Evolutionary conservation across 2,888 invertebrate genomes (phyloP).

Genomic region (Megamerina dolium): DNA sequence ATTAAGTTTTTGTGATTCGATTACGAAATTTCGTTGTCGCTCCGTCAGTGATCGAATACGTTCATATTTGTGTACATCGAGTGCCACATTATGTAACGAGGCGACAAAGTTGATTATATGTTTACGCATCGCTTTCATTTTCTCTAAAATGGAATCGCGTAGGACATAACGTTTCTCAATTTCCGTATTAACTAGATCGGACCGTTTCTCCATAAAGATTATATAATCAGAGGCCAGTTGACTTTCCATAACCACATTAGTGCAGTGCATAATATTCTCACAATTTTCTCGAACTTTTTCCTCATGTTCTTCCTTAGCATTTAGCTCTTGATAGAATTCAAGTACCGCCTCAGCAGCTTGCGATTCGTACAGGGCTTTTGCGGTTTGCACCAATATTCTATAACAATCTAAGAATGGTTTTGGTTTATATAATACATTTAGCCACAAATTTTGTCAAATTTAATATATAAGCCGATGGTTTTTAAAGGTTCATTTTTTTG

Average conservation of each 20-base stretch:
- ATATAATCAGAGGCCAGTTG: conserved; percentile 30
- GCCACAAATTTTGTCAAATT: too few species aligned
- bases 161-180: conserved; percentile 33
- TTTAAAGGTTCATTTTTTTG: too few species aligned
- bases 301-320: conserved; percentile 22
- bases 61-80: conserved; percentile 38
- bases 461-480: too few species aligned
- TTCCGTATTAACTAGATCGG: conserved; percentile 32
- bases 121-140: conserved; percentile 33
- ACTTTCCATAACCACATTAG: conserved; percentile 29
- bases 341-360: conserved; percentile 32
- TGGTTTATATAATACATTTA: too few species aligned
- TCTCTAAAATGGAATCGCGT: conserved; percentile 31
- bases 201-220: conserved; percentile 31
- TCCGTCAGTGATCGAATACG: conserved; percentile 31
- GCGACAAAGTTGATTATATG: conserved; percentile 32
- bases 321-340: conserved; percentile 32
- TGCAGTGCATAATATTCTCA: conserved; percentile 37
- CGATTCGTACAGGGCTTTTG: conserved; percentile 31
- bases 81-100: conserved; percentile 25
- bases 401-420: conserved; percentile 22
- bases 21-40: conserved; percentile 34
- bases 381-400: conserved; percentile 24
- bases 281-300: conserved; percentile 26
- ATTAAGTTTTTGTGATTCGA: conserved; percentile 31